Conservation (phyloP, 1,140 invertebrate genomes). For the Leptopilina clavipes region DNA sequence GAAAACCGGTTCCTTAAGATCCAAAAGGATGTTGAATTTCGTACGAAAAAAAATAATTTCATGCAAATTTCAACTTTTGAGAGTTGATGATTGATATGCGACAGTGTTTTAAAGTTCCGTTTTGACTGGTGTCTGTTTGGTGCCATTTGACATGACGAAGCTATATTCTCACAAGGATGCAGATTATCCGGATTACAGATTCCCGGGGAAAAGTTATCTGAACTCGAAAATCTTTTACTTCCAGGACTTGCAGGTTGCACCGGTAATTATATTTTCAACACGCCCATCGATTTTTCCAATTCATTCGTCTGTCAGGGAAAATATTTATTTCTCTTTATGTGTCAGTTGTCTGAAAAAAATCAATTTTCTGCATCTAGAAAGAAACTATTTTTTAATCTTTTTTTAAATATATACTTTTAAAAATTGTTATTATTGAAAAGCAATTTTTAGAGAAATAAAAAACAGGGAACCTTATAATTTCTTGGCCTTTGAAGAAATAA, state of each 20-base stretch:
- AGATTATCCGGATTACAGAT: slow-evolving; percentile 26
- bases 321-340: neutral
- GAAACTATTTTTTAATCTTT: too few relatives aligned
- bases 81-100: slow-evolving; percentile 48
- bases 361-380: too few relatives aligned
- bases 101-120: neutral
- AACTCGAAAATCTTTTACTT: slow-evolving; percentile 4
- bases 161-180: slow-evolving; percentile 1
- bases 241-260: neutral
- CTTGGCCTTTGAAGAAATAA: neutral
- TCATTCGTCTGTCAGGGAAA: neutral
- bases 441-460: neutral
- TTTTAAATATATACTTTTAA: too few relatives aligned
- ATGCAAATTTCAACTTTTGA: slow-evolving; percentile 43
- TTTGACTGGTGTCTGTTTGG: slow-evolving; percentile 13
- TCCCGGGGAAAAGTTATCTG: neutral
- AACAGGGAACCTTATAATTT: neutral
- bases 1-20: slow-evolving; percentile 61
- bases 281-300: neutral
- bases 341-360: neutral
- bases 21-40: slow-evolving; percentile 41
- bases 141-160: slow-evolving; percentile 6
- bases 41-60: slow-evolving; percentile 57
- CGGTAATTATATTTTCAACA: slow-evolving; percentile 6
- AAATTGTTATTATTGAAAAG: too few relatives aligned